These are phyloP conservation scores for Phrynocephalus guinanensis DNA, from an alignment of 2,797 vertebrate genomes.

Conservation along the genomic window DNA sequence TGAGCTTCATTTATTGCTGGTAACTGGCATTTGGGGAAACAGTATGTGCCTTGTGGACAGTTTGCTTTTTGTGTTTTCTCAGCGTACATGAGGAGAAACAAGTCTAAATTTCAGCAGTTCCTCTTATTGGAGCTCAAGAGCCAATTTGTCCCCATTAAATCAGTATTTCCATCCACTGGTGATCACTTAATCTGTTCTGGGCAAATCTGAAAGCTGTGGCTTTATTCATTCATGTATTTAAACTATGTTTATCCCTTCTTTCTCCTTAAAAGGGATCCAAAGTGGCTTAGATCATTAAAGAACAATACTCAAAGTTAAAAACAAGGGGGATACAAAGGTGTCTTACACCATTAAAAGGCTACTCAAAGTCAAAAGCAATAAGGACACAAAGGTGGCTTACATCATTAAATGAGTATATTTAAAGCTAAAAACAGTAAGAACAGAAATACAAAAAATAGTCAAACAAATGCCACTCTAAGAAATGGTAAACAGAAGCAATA, in stretches of 20 bases:
- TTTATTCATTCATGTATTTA: too few relatives aligned
- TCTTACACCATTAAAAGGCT: too few relatives aligned
- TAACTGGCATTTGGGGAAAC: slow-evolving; percentile 16
- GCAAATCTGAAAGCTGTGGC: background rate
- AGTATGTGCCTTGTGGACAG: background rate
- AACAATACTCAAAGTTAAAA: background rate
- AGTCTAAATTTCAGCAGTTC: slow-evolving; percentile 11
- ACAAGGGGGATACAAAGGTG: background rate
- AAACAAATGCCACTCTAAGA: too few relatives aligned
- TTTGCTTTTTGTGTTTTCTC: slow-evolving; percentile 16
- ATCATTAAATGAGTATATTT: too few relatives aligned
- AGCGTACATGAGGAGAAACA: slow-evolving; percentile 15
- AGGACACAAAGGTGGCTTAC: too few relatives aligned
- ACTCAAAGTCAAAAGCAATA: too few relatives aligned
- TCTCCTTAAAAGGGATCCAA: background rate
- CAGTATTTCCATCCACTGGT: background rate
- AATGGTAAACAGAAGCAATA: too few relatives aligned
- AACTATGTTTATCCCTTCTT: background rate
- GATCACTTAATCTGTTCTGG: background rate
- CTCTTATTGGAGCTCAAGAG: background rate
- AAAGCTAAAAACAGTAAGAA: too few relatives aligned
- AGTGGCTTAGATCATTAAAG: background rate
- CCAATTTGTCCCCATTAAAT: background rate
- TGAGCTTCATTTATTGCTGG: slow-evolving; percentile 19
- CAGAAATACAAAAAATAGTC: too few relatives aligned